A percentile compares a stretch with the other conserved stretches of the same genome.
phyloP scores from a whole-genome alignment of 2,888 invertebrate species.

The Pyrgus malvae region DNA sequence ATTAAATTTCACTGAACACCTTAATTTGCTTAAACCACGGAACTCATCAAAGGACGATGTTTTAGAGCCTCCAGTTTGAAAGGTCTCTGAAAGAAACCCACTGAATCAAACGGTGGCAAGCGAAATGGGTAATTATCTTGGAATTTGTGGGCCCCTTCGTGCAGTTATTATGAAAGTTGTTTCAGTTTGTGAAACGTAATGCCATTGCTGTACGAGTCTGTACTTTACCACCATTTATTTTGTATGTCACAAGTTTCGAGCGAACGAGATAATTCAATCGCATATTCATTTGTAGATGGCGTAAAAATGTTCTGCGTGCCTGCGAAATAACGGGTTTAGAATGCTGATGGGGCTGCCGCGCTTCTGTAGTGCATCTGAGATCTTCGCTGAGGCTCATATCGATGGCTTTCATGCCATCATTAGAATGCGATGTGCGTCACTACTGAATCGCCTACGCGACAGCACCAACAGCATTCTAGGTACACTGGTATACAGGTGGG shows the following conservation, averaged over 20 bases:
- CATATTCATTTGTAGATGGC: no score
- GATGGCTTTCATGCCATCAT: no score
- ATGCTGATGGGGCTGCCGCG: no score
- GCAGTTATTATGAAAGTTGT: slow-evolving; percentile 45
- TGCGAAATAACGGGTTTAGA: no score
- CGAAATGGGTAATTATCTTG: slow-evolving; percentile 45
- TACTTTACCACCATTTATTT: slow-evolving; percentile 46
- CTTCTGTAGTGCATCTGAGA: no score
- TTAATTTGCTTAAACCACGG: neutral
- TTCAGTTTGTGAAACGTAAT: slow-evolving; percentile 46
- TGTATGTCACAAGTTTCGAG: slow-evolving; percentile 8
- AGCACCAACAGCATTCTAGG: no score
- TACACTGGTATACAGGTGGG: no score
- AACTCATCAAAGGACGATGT: neutral
- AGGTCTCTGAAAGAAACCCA: neutral
- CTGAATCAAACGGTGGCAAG: slow-evolving; percentile 13
- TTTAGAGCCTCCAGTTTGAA: neutral
- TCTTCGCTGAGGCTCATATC: no score
- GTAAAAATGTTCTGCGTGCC: no score
- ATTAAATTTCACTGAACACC: neutral
- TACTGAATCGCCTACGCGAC: no score
- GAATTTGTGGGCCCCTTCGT: slow-evolving; percentile 41
- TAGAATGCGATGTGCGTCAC: no score
- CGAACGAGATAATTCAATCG: no score
- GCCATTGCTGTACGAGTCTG: slow-evolving; percentile 50